Percentiles rank a stretch among this genome's conserved stretches.
These are phyloP conservation scores for Nycticorax nycticorax DNA, from an alignment of 2,113 vertebrate species.

Conservation along the genomic window DNA sequence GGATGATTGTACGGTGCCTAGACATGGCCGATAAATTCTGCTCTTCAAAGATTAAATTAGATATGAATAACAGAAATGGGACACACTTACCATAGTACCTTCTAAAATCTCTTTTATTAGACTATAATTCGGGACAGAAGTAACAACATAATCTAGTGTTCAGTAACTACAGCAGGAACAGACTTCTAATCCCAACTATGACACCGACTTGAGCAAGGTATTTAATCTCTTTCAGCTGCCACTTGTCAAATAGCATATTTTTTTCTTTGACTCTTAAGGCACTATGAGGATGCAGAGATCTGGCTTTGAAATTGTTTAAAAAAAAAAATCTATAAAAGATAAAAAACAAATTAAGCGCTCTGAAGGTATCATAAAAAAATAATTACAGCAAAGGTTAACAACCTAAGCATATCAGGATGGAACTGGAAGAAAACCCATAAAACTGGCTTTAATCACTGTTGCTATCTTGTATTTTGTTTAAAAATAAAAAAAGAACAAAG, in stretches of 20 bases:
- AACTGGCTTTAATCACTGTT: not conserved
- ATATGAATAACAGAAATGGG: not conserved
- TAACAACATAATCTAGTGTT: not conserved
- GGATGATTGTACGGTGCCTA: not conserved
- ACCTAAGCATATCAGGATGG: not conserved
- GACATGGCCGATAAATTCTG: not conserved
- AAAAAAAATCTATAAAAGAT: not conserved
- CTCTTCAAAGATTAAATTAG: not conserved
- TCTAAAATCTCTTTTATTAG: not conserved
- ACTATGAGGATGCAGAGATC: not conserved
- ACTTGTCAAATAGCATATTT: not conserved
- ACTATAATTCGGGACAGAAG: not conserved
- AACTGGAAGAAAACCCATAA: not conserved
- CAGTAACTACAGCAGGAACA: not conserved
- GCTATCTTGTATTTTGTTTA: not conserved
- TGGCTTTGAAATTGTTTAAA: not conserved
- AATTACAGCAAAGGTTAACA: not conserved
- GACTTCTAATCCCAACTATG: conserved; percentile 9
- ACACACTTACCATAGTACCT: not conserved
- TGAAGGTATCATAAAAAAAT: not conserved
- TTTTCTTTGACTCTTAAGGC: not conserved
- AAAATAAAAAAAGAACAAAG: not conserved
- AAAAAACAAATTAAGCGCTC: not conserved
- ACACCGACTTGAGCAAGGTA: not conserved
- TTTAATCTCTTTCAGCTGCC: not conserved